phyloP scores from a whole-genome alignment of 2,113 vertebrate species.

The Caloenas nicobarica region DNA sequence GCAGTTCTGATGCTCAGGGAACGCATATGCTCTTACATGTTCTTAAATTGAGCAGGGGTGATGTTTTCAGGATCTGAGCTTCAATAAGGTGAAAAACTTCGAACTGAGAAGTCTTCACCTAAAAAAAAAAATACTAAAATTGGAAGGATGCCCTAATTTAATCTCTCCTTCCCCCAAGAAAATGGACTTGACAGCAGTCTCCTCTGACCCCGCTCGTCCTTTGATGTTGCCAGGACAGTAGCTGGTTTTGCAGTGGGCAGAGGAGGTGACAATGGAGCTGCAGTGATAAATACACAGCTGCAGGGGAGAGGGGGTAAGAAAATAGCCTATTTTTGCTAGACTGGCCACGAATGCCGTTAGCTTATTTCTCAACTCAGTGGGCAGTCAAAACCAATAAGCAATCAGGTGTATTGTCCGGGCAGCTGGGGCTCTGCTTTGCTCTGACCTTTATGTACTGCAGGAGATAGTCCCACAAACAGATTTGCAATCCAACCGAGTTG shows the following conservation, averaged over 20 bases:
- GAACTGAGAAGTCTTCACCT: not conserved
- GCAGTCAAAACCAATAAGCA: conserved; percentile 64
- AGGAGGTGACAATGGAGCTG: not conserved
- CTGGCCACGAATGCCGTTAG: conserved; percentile 8
- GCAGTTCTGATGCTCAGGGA: not conserved
- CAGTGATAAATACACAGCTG: conserved; percentile 11
- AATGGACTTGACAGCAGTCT: not conserved
- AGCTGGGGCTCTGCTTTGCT: conserved; percentile 43
- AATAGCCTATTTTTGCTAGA: conserved; percentile 55
- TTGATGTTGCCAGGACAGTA: not conserved
- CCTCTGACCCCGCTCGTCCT: not conserved
- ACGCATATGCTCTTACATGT: rapidly evolving
- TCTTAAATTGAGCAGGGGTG: not conserved
- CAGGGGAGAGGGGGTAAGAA: conserved; percentile 3
- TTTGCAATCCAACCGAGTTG: conserved; percentile 24
- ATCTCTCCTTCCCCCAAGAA: not conserved
- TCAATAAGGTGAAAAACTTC: not conserved
- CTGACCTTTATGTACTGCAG: conserved; percentile 31
- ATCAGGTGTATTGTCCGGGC: conserved; percentile 54
- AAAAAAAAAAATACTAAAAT: not conserved
- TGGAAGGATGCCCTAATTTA: not conserved
- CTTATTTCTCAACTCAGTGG: conserved; percentile 54
- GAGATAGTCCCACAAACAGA: conserved; percentile 20
- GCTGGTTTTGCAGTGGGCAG: not conserved
- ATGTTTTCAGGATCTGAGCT: not conserved